phyloP scores from a whole-genome alignment of 2,888 invertebrate genomes.

The Minunthozetes semirufus region DNA sequence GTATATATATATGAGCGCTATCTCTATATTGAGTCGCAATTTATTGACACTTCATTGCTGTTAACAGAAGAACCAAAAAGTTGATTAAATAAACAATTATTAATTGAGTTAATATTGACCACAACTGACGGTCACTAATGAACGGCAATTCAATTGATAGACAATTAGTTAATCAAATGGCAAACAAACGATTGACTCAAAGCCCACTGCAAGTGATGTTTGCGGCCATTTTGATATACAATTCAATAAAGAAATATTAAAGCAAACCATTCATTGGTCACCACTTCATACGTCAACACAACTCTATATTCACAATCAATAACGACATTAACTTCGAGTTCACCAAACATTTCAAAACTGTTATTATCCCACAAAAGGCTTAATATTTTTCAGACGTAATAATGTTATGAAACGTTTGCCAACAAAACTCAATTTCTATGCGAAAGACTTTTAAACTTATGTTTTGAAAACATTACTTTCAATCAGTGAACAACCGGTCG shows the following conservation, averaged over 20 bases:
- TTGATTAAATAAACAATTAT: too few relatives aligned
- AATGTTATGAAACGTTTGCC: too few relatives aligned
- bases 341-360: background rate
- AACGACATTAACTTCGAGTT: background rate
- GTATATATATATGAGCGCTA: constrained; percentile 22
- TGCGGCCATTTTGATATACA: constrained; percentile 5
- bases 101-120: too few relatives aligned
- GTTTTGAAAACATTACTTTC: too few relatives aligned
- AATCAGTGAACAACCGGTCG: too few relatives aligned
- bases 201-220: background rate
- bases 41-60: background rate
- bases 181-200: background rate
- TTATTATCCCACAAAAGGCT: too few relatives aligned
- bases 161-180: too few relatives aligned
- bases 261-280: constrained; percentile 9
- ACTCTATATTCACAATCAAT: background rate
- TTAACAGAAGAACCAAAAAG: too few relatives aligned
- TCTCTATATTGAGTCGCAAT: constrained; percentile 28
- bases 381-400: too few relatives aligned
- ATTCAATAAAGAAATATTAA: constrained; percentile 23
- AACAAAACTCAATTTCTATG: too few relatives aligned
- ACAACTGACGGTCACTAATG: background rate
- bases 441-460: too few relatives aligned
- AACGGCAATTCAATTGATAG: background rate
- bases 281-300: background rate